Base-by-base conservation (phyloP, 2,797 vertebrate genomes). In the Hydrolagus colliei region DNA sequence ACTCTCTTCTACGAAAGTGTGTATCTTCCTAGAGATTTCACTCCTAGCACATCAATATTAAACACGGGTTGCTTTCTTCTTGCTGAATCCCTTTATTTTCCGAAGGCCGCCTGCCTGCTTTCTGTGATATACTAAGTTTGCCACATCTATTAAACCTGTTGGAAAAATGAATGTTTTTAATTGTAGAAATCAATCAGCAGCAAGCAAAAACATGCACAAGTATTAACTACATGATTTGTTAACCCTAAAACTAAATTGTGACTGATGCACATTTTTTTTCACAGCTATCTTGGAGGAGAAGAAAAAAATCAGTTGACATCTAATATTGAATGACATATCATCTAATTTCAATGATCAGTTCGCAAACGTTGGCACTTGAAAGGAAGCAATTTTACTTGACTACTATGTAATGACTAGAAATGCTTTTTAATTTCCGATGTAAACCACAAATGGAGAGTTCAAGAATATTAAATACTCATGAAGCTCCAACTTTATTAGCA, bases 401-500 rank as follows among this genome's bases (percentile, higher is more conserved):
- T 41, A 84, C 32, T 18, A 71, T 41, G 20, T 41, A 92, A 91
- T 91, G 89, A 90, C 89, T 88, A 89, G 90, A 89, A 92, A 87
- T 91, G 89, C 88, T 88, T 90, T 88, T 90, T 88, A 90, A 90
- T 93, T 92, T 93, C 90, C 91, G 93, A 92, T 88, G 87, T 91
- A 93, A 91, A 88, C 88, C 91, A 90, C 89, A 91, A 52, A 91
- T 89, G 80, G 59, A 73, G 78, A 86, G 73, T 86, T 86, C 41
- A 52, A 87, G 79, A 90, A 92, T 92, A 92, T 92, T 90, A 92
- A 92, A 93, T 91, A 91, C 89, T 91, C 92, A 88, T 92, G 89
- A 91, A 92, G 91, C 90, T 89, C 90, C 89, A 90, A 90, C 89
- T 93, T 92, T 91, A 92, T 92, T 90, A 92, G 92, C 89, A 92